Conservation (phyloP, 2,113 vertebrate species). For the Formicarius rufipectus region DNA sequence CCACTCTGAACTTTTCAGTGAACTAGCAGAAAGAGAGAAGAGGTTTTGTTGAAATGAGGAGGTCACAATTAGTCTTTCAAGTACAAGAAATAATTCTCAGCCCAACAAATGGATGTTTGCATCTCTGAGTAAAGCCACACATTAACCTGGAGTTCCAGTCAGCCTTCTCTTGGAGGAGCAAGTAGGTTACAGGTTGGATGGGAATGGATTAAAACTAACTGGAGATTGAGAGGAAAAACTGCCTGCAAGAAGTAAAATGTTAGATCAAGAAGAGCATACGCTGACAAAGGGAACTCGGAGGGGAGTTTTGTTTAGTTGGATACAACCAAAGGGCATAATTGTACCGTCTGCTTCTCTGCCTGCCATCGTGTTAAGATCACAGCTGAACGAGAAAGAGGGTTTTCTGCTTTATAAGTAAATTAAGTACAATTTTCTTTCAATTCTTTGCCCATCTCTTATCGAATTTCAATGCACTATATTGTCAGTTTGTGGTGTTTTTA, state of each 20-base stretch:
- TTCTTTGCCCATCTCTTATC: fast-evolving
- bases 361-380: neutral
- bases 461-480: neutral
- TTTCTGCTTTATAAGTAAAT: neutral
- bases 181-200: neutral
- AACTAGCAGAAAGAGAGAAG: neutral
- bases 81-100: neutral
- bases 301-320: neutral
- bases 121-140: neutral
- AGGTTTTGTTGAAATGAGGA: neutral
- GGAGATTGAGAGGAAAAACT: neutral
- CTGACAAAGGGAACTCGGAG: neutral
- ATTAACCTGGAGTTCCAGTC: neutral
- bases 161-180: neutral
- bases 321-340: neutral
- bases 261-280: neutral
- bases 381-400: neutral
- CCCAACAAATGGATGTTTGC: neutral
- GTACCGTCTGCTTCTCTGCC: neutral
- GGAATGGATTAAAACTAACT: neutral
- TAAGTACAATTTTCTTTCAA: neutral
- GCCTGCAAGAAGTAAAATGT: neutral
- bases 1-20: neutral
- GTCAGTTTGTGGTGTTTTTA: neutral
- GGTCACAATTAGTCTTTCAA: neutral